These are phyloP conservation scores for Thecocarcelia acutangulata DNA, from an alignment of 2,888 invertebrate genomes.

Conservation along the genomic window DNA sequence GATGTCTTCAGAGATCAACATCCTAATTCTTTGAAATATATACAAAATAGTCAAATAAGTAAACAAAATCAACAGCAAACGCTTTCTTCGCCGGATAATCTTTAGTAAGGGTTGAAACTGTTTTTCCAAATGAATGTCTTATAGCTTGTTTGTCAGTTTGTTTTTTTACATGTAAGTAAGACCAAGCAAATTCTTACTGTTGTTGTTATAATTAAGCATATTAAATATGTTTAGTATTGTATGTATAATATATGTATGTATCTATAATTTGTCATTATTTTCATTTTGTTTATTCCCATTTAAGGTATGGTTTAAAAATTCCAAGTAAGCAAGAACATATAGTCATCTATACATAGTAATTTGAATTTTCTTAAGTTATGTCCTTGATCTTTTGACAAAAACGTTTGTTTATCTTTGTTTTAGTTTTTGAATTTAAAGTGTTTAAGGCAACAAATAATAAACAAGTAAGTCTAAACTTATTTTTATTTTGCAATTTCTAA, in stretches of 20 bases:
- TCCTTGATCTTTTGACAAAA: no score
- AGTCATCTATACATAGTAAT: background rate
- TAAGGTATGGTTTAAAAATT: slow-evolving; percentile 3
- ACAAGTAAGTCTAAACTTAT: no score
- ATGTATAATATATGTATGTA: background rate
- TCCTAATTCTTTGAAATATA: slow-evolving; percentile 28
- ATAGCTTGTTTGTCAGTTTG: slow-evolving; percentile 24
- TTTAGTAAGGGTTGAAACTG: slow-evolving; percentile 35
- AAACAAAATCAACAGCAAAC: slow-evolving; percentile 43
- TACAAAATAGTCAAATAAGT: slow-evolving; percentile 30
- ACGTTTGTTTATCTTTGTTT: no score
- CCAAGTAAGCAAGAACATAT: background rate
- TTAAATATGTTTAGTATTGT: background rate
- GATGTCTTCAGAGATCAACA: slow-evolving; percentile 73
- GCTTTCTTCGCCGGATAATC: slow-evolving; percentile 20
- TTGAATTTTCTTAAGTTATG: no score
- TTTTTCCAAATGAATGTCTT: background rate
- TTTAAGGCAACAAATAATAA: no score
- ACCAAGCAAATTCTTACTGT: slow-evolving; percentile 20
- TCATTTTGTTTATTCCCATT: slow-evolving; percentile 7
- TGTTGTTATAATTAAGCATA: slow-evolving; percentile 31
- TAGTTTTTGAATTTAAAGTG: no score
- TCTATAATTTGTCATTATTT: background rate
- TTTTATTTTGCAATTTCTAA: no score
- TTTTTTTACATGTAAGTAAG: slow-evolving; percentile 49